These are phyloP conservation scores for Sus scrofa DNA, from an alignment of 2,113 vertebrate species.

Conservation along the genomic window T2T-Sscrofa CM000823.6:48603501-48604000, in stretches of 20 bases:
- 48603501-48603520: background rate
- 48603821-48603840: background rate
- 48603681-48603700: constrained; percentile 1
- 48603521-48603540: background rate
- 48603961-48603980: background rate
- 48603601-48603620: background rate
- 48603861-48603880: background rate
- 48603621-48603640: background rate
- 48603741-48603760: background rate
- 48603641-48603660: background rate
- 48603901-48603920: background rate
- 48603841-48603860: background rate
- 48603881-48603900: constrained; percentile 18
- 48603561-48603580: background rate
- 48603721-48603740: constrained; percentile 10
- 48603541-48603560: background rate
- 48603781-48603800: constrained; percentile 54
- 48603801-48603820: constrained; percentile 48
- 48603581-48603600: background rate
- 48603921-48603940: constrained; percentile 10
- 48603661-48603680: background rate
- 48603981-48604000: background rate
- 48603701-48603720: constrained; percentile 11
- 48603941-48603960: constrained; percentile 37
- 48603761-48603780: background rate